Percentiles rank a stretch among this genome's conserved stretches.
phyloP scores from a whole-genome alignment of 2,888 invertebrate species.

The Dynastes maya region DNA sequence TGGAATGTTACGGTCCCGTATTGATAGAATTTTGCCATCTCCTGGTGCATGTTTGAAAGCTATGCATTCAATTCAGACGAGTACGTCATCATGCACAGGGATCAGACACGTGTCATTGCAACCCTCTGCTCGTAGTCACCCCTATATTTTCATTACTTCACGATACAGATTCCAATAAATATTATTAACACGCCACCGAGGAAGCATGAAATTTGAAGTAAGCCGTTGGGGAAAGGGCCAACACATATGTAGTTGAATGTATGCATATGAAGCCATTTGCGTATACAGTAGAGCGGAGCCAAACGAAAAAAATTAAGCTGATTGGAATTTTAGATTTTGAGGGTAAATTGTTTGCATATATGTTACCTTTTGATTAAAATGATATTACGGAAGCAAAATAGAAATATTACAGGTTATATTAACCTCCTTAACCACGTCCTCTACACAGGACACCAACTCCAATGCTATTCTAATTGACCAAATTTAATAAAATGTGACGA shows the following conservation, averaged over 20 bases:
- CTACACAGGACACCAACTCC: too few species aligned
- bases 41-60: background rate
- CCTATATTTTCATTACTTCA: conserved; percentile 47
- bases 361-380: background rate
- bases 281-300: background rate
- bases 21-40: background rate
- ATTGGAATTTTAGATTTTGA: conserved; percentile 1
- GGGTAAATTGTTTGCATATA: background rate
- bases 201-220: conserved; percentile 51
- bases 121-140: conserved; percentile 24
- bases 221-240: conserved; percentile 10
- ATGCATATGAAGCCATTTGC: background rate
- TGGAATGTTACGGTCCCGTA: background rate
- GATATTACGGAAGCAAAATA: background rate
- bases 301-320: background rate
- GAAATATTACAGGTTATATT: background rate
- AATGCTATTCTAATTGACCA: too few species aligned
- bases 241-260: background rate
- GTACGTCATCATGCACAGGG: conserved; percentile 18
- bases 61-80: background rate
- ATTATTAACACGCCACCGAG: conserved; percentile 51
- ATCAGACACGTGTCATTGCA: conserved; percentile 33
- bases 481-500: too few species aligned
- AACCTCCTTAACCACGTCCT: too few species aligned
- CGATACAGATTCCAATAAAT: conserved; percentile 51